These are phyloP conservation scores for Chionomys nivalis DNA, from an alignment of 2,113 vertebrate genomes.

Conservation along the genomic window DNA sequence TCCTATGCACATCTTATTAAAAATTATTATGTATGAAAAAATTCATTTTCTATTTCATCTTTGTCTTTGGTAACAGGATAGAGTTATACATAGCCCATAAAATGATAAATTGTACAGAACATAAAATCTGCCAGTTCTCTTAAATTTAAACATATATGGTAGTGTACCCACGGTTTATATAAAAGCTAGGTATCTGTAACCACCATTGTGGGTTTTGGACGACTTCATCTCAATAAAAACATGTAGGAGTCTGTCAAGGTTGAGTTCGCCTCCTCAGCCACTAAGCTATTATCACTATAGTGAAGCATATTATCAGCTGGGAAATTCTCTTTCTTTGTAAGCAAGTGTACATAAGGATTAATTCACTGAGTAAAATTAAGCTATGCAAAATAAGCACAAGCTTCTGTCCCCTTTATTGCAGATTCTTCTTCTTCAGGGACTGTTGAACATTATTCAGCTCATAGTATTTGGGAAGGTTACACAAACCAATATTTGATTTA, in stretches of 20 bases:
- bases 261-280: not conserved
- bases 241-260: not conserved
- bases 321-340: not conserved
- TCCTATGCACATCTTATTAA: not conserved
- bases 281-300: not conserved
- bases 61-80: not conserved
- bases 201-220: not conserved
- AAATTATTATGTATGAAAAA: not conserved
- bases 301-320: not conserved
- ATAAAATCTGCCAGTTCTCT: not conserved
- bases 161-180: not conserved
- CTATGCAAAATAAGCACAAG: not conserved
- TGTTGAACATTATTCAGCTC: not conserved
- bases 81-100: not conserved
- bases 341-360: not conserved
- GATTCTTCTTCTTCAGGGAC: not conserved
- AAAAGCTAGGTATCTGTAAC: not conserved
- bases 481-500: not conserved
- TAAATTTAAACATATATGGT: not conserved
- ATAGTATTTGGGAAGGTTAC: not conserved
- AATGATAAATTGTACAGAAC: not conserved
- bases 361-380: not conserved
- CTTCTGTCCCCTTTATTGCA: not conserved
- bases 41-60: slow-evolving; percentile 31
- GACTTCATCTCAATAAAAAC: not conserved